Evolutionary conservation across 2,797 vertebrate species (phyloP), one percentile per base, ranked within the genome.

Genomic region (Merluccius polli): DNA sequence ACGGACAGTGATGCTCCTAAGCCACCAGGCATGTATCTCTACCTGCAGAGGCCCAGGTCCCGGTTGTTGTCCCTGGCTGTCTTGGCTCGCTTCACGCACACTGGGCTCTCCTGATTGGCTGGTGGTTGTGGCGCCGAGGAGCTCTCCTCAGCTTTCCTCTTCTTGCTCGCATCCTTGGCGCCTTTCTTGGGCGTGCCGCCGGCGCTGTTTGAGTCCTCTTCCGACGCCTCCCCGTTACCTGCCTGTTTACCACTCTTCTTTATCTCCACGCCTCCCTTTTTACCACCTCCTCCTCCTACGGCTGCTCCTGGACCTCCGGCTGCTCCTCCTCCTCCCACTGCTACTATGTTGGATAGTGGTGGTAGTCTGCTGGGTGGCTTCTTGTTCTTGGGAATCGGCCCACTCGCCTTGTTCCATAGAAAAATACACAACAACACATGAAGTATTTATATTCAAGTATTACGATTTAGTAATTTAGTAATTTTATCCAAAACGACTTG

Each of bases 31-130:
- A 9, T 38, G 21, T 59, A 4, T 65, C 24, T 27, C 59, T 65
- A 98, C 98, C 97, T 98, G 97, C 97, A 99, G 72, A 98, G 87
- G 85, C 96, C 93, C 84, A 98, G 88, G 89, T 99, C 97, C 88
- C 96, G 95, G 86, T 95, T 94, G 82, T 98, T 97, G 90, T 99
- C 97, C 93, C 93, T 86, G 29, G 94, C 91, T 0, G 94, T 94
- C 91, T 96, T 98, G 80, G 95, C 94, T 90, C 97, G 95, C 84
- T 99, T 99, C 77, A 95, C 86, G 79, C 94, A 93, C 78, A 90
- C 90, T 71, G 95, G 91, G 81, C 85, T 95, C 84, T 98, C 97
- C 87, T 95, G 95, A 92, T 94, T 98, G 86, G 93, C 82, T 71
- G 79, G 73, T 29, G 85, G 82, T 30, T 79, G 75, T 11, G 79